Percentiles rank a stretch among this genome's conserved stretches.
Evolutionary conservation across 2,113 vertebrate genomes (phyloP).

Genomic region (Bolborhynchus lineola): DNA sequence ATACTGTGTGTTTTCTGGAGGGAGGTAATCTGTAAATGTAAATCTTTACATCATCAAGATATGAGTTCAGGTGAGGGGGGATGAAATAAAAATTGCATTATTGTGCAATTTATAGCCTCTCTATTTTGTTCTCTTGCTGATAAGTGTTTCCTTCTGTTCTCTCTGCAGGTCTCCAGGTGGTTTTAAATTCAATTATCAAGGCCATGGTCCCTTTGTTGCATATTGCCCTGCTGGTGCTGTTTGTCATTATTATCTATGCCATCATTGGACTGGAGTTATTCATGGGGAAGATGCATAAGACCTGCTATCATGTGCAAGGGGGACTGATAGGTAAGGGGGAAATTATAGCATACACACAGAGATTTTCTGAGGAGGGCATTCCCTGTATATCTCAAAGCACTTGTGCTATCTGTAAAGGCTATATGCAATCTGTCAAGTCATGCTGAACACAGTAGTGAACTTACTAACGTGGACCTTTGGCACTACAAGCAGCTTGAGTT

Average conservation of each 20-base stretch:
- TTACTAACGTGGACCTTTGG: neutral
- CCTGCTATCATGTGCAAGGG: constrained; percentile 81
- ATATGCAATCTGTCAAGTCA: neutral
- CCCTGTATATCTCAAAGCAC: fast-evolving
- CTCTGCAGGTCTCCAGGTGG: constrained; percentile 93
- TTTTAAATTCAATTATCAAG: constrained; percentile 99
- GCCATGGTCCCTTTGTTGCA: constrained; percentile 99
- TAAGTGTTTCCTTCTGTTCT: constrained; percentile 26
- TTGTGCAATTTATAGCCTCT: neutral
- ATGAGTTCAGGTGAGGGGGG: neutral
- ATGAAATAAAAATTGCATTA: neutral
- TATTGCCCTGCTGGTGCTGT: constrained; percentile 95
- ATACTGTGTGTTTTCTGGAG: neutral
- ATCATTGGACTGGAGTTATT: constrained; percentile 98
- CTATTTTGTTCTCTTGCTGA: neutral
- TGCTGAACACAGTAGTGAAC: neutral
- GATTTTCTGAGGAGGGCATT: neutral
- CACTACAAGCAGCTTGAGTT: neutral
- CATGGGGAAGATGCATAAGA: constrained; percentile 99
- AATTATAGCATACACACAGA: fast-evolving
- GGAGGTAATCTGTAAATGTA: neutral
- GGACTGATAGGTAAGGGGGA: constrained; percentile 76
- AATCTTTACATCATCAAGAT: neutral
- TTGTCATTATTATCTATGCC: constrained; percentile 99
- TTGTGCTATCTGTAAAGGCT: neutral